Conservation (phyloP, 2,113 vertebrate species). For the Hymenochirus boettgeri region DNA sequence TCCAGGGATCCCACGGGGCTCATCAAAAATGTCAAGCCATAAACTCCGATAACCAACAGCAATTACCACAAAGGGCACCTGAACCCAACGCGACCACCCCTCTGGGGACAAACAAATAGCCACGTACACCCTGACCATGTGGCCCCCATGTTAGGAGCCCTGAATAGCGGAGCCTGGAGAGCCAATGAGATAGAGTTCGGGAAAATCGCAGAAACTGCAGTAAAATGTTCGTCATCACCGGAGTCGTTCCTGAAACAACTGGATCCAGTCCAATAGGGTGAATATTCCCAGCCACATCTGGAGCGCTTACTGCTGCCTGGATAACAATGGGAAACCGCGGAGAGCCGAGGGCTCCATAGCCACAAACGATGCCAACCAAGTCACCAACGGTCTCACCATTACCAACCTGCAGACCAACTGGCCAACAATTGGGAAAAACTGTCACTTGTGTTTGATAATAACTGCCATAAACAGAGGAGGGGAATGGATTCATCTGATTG, state of each 20-base stretch:
- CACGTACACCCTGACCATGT: slow-evolving; percentile 33
- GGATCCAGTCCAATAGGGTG: slow-evolving; percentile 17
- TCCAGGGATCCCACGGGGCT: neutral
- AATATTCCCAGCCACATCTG: slow-evolving; percentile 31
- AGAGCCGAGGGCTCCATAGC: slow-evolving; percentile 30
- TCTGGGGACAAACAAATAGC: slow-evolving; percentile 7
- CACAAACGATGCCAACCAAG: slow-evolving; percentile 18
- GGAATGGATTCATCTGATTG: no score
- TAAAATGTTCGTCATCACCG: slow-evolving; percentile 26
- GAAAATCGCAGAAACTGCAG: slow-evolving; percentile 19
- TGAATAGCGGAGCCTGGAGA: slow-evolving; percentile 29
- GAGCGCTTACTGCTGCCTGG: slow-evolving; percentile 30
- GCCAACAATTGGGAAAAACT: neutral
- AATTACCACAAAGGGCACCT: slow-evolving; percentile 33
- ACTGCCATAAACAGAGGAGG: slow-evolving; percentile 2
- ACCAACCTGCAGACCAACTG: slow-evolving; percentile 18
- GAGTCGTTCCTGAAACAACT: slow-evolving; percentile 27
- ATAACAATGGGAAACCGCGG: slow-evolving; percentile 31
- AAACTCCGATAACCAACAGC: slow-evolving; percentile 24
- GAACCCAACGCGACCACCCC: slow-evolving; percentile 36
- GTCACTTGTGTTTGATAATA: slow-evolving; percentile 20
- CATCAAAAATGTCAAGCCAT: slow-evolving; percentile 9
- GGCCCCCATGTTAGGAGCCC: slow-evolving; percentile 20
- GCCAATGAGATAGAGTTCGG: slow-evolving; percentile 17
- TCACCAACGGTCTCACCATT: slow-evolving; percentile 15